Evolutionary conservation across 92 coral and sea anemone species (phyloP), one percentile per base, ranked within the genome.

Genomic region (Bergia sp.): DNA sequence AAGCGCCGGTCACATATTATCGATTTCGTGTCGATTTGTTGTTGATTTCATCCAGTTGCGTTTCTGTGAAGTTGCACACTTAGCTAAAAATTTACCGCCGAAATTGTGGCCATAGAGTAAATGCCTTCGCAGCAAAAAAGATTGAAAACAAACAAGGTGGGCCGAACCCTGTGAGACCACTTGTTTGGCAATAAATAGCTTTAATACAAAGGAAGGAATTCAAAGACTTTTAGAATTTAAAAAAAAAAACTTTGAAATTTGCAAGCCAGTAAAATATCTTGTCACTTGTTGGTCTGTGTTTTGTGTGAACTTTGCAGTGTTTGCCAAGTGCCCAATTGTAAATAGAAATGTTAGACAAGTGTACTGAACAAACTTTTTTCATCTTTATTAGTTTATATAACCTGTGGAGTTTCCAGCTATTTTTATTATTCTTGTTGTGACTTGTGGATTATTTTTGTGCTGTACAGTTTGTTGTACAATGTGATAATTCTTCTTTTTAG

Each of bases 161-260:
- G 47, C 21, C 6, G n/a, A 69, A 73, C 40, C 87, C 87, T 49
- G n/a, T 47, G 87, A 66, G 87, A 84, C 77, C 38, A 36, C 1
- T 72, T 84, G 65, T 47, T 84, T 47, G 64, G 78, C 6, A 15
- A 29, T 47, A 69, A 84, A 39, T 72, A 72, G 45, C 43, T 41
- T 11, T 49, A 49, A 16, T 5, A 69, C 79, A 67, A 83, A 67
- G 38, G 43, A 41, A 83, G 53, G 87, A 83, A 83, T 83, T 83
- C 41, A 43, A 83, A 73, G 43, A 84, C 78, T 84, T 84, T 37
- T 29, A 37, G 10, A 5, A 53, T 38, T 15, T 43, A n/a, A n/a
- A n/a, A 1, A 45, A 84, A 9, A 69, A 69, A 67, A 67, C 44
- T 61, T 81, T 45, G 41, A 21, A 55, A 81, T 57, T 57, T 16